Evolutionary conservation across 2,888 invertebrate species (phyloP).

Genomic region (Drosophila formosana): DNA sequence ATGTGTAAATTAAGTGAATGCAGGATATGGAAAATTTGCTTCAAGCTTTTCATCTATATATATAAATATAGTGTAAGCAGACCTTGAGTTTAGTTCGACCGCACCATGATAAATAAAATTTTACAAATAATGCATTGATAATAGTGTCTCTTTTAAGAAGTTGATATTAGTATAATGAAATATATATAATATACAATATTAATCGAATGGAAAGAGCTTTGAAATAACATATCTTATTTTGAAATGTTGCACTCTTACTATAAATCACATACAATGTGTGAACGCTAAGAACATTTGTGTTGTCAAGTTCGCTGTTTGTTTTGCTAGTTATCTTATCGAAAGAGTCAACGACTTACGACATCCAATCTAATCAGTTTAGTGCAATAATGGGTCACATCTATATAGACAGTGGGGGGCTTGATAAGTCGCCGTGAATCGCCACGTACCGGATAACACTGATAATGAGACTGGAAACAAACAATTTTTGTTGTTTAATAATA

Average conservation of each 20-base stretch:
- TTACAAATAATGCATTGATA: too few relatives aligned
- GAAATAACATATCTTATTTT: background rate
- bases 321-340: slow-evolving; percentile 4
- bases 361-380: slow-evolving; percentile 35
- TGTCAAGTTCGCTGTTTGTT: background rate
- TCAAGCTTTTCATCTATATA: too few relatives aligned
- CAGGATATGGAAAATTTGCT: too few relatives aligned
- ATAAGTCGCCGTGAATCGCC: slow-evolving; percentile 21
- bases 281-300: background rate
- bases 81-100: too few relatives aligned
- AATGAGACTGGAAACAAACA: background rate
- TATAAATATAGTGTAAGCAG: too few relatives aligned
- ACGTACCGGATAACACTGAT: background rate
- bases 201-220: background rate
- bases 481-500: background rate
- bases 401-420: background rate
- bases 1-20: too few relatives aligned
- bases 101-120: too few relatives aligned
- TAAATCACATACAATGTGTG: background rate
- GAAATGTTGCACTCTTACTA: background rate
- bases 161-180: too few relatives aligned
- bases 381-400: slow-evolving; percentile 19
- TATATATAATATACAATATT: background rate
- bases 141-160: too few relatives aligned
- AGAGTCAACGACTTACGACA: slow-evolving; percentile 30